Conservation (phyloP, 2,113 vertebrate species). For the Psettodes erumei region DNA sequence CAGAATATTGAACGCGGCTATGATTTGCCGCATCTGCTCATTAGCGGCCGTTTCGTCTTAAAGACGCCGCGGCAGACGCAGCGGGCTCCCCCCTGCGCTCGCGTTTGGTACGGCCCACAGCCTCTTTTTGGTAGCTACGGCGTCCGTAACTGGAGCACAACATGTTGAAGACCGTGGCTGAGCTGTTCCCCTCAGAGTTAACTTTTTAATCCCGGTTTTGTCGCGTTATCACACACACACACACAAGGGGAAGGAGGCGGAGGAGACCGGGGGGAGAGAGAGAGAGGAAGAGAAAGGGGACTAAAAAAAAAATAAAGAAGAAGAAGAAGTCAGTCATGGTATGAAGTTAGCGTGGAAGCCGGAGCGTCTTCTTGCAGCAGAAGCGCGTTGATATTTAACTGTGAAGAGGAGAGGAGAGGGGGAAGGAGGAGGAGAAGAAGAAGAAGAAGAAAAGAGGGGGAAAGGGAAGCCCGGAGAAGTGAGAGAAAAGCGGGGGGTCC, state of each 20-base stretch:
- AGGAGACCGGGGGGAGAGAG: slow-evolving; percentile 50
- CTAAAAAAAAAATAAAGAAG: slow-evolving; percentile 42
- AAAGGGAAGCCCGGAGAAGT: slow-evolving; percentile 45
- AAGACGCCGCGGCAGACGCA: accelerated
- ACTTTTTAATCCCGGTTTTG: slow-evolving; percentile 76
- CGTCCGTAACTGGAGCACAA: slow-evolving; percentile 66
- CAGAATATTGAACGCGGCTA: too few relatives aligned
- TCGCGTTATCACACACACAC: slow-evolving; percentile 55
- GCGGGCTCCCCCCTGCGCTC: background rate
- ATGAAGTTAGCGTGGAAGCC: slow-evolving; percentile 47
- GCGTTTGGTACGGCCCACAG: slow-evolving; percentile 75
- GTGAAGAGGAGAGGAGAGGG: slow-evolving; percentile 10
- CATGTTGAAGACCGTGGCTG: slow-evolving; percentile 69
- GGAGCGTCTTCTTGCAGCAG: slow-evolving; percentile 47
- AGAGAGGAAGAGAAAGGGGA: slow-evolving; percentile 43
- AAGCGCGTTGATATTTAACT: slow-evolving; percentile 38
- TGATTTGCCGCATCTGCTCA: background rate
- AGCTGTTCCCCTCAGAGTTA: slow-evolving; percentile 31
- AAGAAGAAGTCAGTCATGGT: slow-evolving; percentile 69
- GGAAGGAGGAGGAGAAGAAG: background rate
- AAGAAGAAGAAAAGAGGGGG: background rate
- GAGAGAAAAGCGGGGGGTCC: slow-evolving; percentile 61
- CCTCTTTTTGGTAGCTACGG: slow-evolving; percentile 73
- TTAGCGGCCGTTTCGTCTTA: accelerated
- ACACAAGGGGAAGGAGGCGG: slow-evolving; percentile 45